phyloP scores from a whole-genome alignment of 1,140 invertebrate species.

The Leptoteleia sp. region DNA sequence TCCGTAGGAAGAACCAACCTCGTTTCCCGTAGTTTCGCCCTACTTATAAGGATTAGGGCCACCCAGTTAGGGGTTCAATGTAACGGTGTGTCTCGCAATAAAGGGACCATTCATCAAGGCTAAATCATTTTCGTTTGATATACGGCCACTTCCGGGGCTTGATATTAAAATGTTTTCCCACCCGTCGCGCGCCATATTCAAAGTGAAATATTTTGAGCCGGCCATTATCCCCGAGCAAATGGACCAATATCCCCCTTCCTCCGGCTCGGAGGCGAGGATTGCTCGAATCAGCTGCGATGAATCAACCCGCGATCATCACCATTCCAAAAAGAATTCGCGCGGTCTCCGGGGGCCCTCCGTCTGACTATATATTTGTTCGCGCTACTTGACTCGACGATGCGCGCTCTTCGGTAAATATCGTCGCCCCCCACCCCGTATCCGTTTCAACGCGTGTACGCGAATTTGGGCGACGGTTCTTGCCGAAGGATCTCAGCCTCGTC shows the following conservation, averaged over 20 bases:
- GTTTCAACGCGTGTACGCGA: no score
- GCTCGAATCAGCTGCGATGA: no score
- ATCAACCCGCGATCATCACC: no score
- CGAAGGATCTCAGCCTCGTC: no score
- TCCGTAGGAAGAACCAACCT: slow-evolving; percentile 12
- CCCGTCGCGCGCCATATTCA: background rate
- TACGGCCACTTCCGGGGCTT: slow-evolving; percentile 8
- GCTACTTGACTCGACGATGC: no score
- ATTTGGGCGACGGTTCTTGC: no score
- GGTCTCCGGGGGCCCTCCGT: no score
- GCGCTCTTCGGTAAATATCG: no score
- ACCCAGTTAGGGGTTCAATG: slow-evolving; percentile 41
- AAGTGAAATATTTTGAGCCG: background rate
- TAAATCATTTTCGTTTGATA: slow-evolving; percentile 26
- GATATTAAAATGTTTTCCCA: slow-evolving; percentile 15
- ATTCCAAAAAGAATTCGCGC: no score
- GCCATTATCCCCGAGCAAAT: background rate
- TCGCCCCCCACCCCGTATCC: no score
- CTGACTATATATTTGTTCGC: no score
- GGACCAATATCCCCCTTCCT: background rate
- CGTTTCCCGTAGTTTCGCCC: slow-evolving; percentile 34
- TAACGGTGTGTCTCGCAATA: slow-evolving; percentile 42
- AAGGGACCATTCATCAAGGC: slow-evolving; percentile 50
- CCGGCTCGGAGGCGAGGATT: background rate
- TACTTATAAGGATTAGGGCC: slow-evolving; percentile 50